Conservation (phyloP, 2,113 vertebrate genomes). For the Pogona vitticeps region DNA sequence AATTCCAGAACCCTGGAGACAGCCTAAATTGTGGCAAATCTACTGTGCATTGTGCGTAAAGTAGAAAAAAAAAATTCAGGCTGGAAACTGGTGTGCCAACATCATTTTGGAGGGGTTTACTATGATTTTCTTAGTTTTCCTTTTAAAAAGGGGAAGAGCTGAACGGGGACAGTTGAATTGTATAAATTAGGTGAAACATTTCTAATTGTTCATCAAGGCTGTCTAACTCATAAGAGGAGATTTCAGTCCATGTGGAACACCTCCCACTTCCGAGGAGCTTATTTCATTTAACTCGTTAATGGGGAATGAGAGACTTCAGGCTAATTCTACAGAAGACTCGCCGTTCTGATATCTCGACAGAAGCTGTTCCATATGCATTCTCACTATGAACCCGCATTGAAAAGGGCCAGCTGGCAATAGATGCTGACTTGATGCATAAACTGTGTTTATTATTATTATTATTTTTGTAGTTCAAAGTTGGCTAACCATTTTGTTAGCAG, state of each 20-base stretch:
- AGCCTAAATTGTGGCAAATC: constrained; percentile 42
- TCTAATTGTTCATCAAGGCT: too few relatives aligned
- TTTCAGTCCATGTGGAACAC: neutral
- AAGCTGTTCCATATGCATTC: constrained; percentile 33
- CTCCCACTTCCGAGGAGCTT: constrained; percentile 1
- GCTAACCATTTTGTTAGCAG: neutral
- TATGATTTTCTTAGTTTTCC: neutral
- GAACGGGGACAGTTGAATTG: neutral
- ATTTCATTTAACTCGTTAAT: constrained; percentile 41
- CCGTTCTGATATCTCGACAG: constrained; percentile 50
- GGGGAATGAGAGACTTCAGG: constrained; percentile 55
- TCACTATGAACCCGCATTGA: constrained; percentile 25
- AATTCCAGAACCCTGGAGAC: constrained; percentile 39
- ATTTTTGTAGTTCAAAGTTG: neutral
- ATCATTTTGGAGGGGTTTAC: constrained; percentile 33
- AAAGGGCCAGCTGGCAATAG: constrained; percentile 12
- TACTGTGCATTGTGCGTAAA: constrained; percentile 38
- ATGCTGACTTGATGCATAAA: constrained; percentile 18
- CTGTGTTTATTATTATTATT: neutral
- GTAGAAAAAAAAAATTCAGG: neutral
- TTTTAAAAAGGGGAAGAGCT: constrained; percentile 19
- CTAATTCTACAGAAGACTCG: constrained; percentile 41
- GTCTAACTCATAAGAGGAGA: neutral
- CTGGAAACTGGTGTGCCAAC: constrained; percentile 15
- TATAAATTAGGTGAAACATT: neutral